Evolutionary conservation across 2,113 vertebrate species (phyloP).

Genomic region (Grus americana): DNA sequence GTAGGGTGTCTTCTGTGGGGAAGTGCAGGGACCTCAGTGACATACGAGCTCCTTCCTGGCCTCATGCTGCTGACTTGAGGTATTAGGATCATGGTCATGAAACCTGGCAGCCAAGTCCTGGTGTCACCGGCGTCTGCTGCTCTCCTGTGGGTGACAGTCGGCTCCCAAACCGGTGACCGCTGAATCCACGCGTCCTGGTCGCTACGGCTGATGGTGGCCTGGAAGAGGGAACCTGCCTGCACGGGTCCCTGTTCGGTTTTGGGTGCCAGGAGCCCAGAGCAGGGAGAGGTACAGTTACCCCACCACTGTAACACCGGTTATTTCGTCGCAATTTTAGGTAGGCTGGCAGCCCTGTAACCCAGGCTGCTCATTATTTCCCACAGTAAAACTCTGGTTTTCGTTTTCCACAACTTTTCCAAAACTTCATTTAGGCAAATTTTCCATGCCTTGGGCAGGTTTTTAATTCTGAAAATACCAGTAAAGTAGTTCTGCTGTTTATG

Average conservation of each 20-base stretch:
- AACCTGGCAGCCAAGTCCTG: background rate
- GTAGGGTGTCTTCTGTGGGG: background rate
- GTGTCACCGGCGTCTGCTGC: background rate
- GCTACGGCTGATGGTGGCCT: fast-evolving
- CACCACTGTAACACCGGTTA: background rate
- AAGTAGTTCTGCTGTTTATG: background rate
- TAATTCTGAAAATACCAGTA: slow-evolving; percentile 1
- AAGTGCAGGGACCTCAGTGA: background rate
- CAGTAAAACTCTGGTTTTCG: background rate
- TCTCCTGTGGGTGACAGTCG: fast-evolving
- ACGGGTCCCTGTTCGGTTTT: fast-evolving
- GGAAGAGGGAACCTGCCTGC: background rate
- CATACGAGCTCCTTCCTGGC: background rate
- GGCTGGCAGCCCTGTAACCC: background rate
- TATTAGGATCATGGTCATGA: background rate
- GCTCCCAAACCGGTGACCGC: fast-evolving
- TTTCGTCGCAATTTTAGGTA: background rate
- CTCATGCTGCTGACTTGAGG: background rate
- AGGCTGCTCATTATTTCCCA: background rate
- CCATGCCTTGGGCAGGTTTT: slow-evolving; percentile 34
- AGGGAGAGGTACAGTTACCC: background rate
- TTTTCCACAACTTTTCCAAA: background rate
- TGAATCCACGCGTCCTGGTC: fast-evolving
- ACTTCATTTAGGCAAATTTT: background rate
- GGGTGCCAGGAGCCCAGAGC: fast-evolving